Base-by-base conservation (phyloP, 2,888 invertebrate species). In the Hydroisotoma schaefferi region DNA sequence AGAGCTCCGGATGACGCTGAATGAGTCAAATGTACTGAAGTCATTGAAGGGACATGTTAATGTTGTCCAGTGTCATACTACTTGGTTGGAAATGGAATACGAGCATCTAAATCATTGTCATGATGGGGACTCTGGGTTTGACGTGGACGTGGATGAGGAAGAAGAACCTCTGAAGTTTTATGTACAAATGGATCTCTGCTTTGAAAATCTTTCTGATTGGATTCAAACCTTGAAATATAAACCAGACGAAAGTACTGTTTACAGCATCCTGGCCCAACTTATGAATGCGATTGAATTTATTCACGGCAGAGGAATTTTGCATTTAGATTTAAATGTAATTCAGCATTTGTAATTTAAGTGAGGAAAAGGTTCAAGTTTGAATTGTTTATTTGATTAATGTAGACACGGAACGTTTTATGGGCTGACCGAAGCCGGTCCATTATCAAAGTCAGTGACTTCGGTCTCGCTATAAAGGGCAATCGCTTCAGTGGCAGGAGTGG, bases 21-120 rank as follows among this genome's bases (percentile, higher is more conserved):
- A 67, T 58, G 71, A 71, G 49, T 65, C 68, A 1, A 49, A 49
- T n/a, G 61, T 65, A 48, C 38, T 71, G 20, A 63, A 59, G 33
- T 58, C 15, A 29, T 53, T 71, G 1, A 49, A 40, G 0, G 40
- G 40, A 15, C 63, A 69, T 52, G 51, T 54, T 26, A 63, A 64
- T 27, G 65, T 71, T 51, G 61, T 68, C 8, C 33, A 53, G 28
- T 58, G 65, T n/a, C 47, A 56, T 47, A 63, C 69, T 28, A 67
- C 67, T 25, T 71, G 71, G 71, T 44, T 71, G 3, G 68, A 68
- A 37, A 53, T 69, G 25, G 65, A 68, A 18, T 55, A 49, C 8
- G n/a, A n/a, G n/a, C n/a, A n/a, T 29, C 18, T 29, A 20, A 28
- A 46, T 10, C 10, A 10, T 12, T 26, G 1, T 28, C 1, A 3